Conservation (phyloP, 2,113 vertebrate species). For the Murina feae region DNA sequence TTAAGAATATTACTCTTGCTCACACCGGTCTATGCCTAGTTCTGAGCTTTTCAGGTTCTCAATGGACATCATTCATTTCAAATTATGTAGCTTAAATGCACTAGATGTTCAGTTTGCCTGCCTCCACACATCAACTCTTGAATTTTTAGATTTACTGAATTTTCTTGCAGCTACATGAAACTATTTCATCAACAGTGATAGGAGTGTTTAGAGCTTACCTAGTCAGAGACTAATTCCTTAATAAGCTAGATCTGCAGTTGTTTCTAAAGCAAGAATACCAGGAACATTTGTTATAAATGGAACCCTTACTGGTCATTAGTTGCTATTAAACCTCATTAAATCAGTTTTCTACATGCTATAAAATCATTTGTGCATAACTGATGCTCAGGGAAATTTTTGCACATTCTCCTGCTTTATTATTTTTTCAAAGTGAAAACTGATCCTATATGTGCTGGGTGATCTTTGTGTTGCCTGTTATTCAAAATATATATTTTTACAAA, state of each 20-base stretch:
- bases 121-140: background rate
- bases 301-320: conserved; percentile 5
- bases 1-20: background rate
- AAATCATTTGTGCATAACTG: conserved; percentile 24
- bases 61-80: background rate
- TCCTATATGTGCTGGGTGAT: background rate
- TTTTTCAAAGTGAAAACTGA: conserved; percentile 37
- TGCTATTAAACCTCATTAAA: conserved; percentile 38
- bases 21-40: background rate
- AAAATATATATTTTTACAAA: background rate
- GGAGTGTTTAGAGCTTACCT: conserved; percentile 37
- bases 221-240: conserved; percentile 12
- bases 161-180: conserved; percentile 19
- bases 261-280: conserved; percentile 34
- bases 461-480: background rate
- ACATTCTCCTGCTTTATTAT: conserved; percentile 1
- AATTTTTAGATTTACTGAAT: background rate
- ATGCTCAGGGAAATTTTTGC: background rate
- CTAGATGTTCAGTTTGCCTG: background rate
- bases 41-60: background rate
- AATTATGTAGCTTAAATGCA: background rate
- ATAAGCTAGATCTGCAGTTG: background rate
- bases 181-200: conserved; percentile 29
- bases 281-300: background rate
- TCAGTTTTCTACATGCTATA: conserved; percentile 40